Evolutionary conservation across 2,797 vertebrate genomes (phyloP), one percentile per base, ranked within the genome.

Genomic region (Apogon hyalosoma): DNA sequence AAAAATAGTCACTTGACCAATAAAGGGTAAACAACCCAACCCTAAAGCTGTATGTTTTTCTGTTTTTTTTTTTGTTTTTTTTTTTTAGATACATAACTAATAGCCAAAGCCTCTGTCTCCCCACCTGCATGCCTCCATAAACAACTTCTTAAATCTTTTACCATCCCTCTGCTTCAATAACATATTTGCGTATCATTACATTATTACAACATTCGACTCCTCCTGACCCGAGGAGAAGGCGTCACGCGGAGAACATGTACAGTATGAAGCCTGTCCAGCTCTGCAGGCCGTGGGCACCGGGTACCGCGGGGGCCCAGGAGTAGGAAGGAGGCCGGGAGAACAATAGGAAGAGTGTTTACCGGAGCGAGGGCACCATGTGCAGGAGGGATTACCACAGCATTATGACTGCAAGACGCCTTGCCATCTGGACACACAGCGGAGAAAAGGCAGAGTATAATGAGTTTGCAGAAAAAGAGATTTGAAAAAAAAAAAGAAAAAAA

Each of bases 321-420:
- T 69, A 65, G 33, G 47, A 83, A 75, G 68, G 73, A 80, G 78
- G 66, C 80, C 77, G 58, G 51, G 68, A 24, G 69, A 83, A 90
- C 88, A 91, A 90, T 86, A 70, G 88, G 80, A 80, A 74, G 84
- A 88, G 83, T 84, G 78, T 88, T 90, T 85, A 85, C 82, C 42
- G 62, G 82, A 85, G 83, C 60, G 74, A 88, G 85, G 83, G 87
- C 80, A 85, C 87, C 89, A 90, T 92, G 89, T 92, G 88, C 86
- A 84, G 80, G 63, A 74, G 83, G 90, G 89, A 91, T 91, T 90
- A 90, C 71, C 75, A 82, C 77, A 74, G 88, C 84, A 90, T 90
- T 88, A 88, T 80, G 82, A 77, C 84, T 85, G 87, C 79, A 80
- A 90, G 88, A 86, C 77, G 81, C 86, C 77, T 74, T 41, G 64